Conservation (phyloP, 2,888 invertebrate genomes). For the Drosophila suboccidentalis region DNA sequence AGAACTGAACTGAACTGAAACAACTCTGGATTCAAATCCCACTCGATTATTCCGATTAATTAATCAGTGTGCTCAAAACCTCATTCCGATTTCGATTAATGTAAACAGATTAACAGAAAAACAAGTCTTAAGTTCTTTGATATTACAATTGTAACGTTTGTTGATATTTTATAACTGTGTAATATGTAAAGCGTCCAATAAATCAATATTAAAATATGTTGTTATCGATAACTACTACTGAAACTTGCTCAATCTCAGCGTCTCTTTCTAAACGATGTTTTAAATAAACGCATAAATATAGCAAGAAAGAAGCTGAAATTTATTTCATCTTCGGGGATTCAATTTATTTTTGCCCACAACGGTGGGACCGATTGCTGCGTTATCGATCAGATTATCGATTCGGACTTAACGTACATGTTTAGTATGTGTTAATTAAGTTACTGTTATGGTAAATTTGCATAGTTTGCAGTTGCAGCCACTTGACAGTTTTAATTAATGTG, state of each 20-base stretch:
- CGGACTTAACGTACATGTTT: neutral
- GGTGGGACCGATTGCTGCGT: neutral
- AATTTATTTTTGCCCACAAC: neutral
- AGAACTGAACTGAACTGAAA: constrained; percentile 50
- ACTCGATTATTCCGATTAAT: neutral
- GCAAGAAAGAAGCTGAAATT: no score
- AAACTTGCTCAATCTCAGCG: neutral
- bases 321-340: neutral
- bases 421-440: neutral
- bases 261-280: constrained; percentile 7
- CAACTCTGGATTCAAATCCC: neutral
- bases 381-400: neutral
- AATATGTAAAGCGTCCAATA: constrained; percentile 14
- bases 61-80: constrained; percentile 20
- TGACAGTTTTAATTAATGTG: neutral
- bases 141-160: constrained; percentile 24
- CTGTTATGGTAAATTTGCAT: neutral
- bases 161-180: constrained; percentile 25
- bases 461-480: neutral
- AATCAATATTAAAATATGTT: neutral
- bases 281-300: neutral
- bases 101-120: neutral
- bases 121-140: constrained; percentile 7
- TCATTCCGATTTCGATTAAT: constrained; percentile 52
- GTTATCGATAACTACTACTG: neutral